Evolutionary conservation across 92 coral and sea anemone species (phyloP).

Genomic region (Heliopora coerulea): DNA sequence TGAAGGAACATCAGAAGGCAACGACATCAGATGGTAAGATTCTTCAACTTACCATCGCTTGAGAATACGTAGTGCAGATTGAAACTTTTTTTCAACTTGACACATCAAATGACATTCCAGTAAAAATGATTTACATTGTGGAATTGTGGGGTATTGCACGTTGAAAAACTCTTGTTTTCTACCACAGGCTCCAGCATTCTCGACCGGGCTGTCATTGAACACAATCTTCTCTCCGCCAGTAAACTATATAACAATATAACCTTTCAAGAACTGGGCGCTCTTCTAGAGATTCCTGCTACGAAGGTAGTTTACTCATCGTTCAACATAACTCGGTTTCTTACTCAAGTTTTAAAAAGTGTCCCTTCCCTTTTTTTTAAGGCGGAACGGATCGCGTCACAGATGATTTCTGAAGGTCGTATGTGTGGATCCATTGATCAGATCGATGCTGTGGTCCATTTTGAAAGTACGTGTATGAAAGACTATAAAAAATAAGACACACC

Average conservation of each 20-base stretch:
- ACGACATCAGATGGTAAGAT: constrained; percentile 86
- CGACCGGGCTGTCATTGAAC: constrained; percentile 98
- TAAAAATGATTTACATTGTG: background rate
- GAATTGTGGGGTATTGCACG: background rate
- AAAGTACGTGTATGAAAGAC: constrained; percentile 60
- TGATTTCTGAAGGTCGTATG: constrained; percentile 98
- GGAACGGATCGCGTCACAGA: constrained; percentile 97
- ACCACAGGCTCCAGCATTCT: constrained; percentile 87
- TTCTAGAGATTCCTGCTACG: constrained; percentile 85
- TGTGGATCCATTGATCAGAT: constrained; percentile 98
- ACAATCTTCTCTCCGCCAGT: constrained; percentile 94
- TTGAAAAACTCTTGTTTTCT: background rate
- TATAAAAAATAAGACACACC: too few relatives aligned
- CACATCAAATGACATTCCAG: too few relatives aligned
- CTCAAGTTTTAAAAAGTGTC: background rate
- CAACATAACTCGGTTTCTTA: background rate
- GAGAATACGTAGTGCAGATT: too few relatives aligned
- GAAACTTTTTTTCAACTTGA: too few relatives aligned
- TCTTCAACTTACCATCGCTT: background rate
- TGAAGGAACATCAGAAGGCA: constrained; percentile 95
- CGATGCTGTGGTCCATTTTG: constrained; percentile 98
- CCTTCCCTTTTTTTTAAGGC: constrained; percentile 58
- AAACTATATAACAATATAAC: constrained; percentile 93
- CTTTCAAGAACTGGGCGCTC: constrained; percentile 92
- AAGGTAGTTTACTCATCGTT: too few relatives aligned